Conservation (phyloP, 2,113 vertebrate species). For the Ptychochromis oligacanthus region DNA sequence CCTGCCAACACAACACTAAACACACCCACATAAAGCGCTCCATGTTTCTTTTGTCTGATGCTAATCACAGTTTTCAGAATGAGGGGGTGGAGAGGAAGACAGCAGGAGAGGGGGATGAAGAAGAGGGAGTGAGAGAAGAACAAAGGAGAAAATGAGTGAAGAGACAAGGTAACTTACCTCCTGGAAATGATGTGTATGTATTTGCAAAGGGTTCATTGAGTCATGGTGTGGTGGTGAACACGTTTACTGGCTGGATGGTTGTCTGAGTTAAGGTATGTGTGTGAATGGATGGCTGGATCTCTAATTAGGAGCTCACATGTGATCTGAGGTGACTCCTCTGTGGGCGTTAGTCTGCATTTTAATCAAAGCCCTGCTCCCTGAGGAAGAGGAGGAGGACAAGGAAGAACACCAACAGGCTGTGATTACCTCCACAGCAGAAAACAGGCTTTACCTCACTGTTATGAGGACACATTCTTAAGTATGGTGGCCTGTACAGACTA, state of each 20-base stretch:
- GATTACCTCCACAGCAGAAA: too few species aligned
- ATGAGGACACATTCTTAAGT: too few species aligned
- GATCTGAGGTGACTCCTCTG: neutral
- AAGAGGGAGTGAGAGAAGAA: neutral
- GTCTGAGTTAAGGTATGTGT: neutral
- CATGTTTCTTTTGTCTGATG: neutral
- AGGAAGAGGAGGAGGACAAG: neutral
- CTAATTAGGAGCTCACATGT: neutral
- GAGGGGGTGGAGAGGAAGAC: neutral
- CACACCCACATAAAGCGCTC: neutral
- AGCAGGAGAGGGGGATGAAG: neutral
- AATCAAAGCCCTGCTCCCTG: neutral
- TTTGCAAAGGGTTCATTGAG: neutral
- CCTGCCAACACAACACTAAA: neutral
- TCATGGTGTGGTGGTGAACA: neutral
- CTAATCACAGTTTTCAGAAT: constrained; percentile 5
- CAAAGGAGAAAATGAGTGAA: neutral
- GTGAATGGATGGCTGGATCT: neutral
- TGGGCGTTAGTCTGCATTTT: neutral
- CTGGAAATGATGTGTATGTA: neutral
- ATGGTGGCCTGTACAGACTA: too few species aligned
- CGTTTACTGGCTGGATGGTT: neutral
- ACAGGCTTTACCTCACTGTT: too few species aligned
- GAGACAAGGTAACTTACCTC: neutral
- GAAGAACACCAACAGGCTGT: neutral